Evolutionary conservation across 2,797 vertebrate species (phyloP).

Genomic region (Poecilia velifera): DNA sequence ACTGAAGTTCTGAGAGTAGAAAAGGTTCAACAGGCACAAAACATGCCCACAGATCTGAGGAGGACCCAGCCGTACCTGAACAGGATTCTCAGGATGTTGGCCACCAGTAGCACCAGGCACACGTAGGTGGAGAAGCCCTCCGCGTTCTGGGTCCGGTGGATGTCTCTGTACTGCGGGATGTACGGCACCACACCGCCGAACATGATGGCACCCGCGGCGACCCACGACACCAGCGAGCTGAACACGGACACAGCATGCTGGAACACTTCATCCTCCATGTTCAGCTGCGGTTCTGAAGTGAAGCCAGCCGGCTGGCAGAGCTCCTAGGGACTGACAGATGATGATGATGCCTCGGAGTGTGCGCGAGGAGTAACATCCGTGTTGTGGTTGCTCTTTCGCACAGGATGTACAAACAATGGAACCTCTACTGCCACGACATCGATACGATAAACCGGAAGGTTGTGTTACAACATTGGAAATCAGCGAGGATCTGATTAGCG

Average conservation of each 20-base stretch:
- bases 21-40: not conserved
- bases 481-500: not conserved
- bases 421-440: slow-evolving; percentile 62
- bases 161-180: slow-evolving; percentile 94
- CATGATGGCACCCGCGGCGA: slow-evolving; percentile 90
- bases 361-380: slow-evolving; percentile 24
- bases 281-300: slow-evolving; percentile 18
- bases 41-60: not conserved
- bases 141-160: slow-evolving; percentile 89
- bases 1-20: too few species aligned
- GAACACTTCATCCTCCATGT: slow-evolving; percentile 86
- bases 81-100: slow-evolving; percentile 93
- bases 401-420: slow-evolving; percentile 16
- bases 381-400: not conserved
- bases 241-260: slow-evolving; percentile 83
- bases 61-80: slow-evolving; percentile 83
- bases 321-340: not conserved
- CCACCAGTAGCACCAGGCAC: slow-evolving; percentile 92
- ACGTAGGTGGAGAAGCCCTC: slow-evolving; percentile 97
- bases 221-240: slow-evolving; percentile 86
- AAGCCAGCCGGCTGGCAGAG: slow-evolving; percentile 7
- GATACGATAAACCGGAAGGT: not conserved
- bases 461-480: not conserved
- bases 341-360: not conserved
- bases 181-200: slow-evolving; percentile 96